A percentile compares a stretch with the other conserved stretches of the same genome.
phyloP scores from a whole-genome alignment of 1,140 invertebrate species.

The Drosophila prosaltans region DNA sequence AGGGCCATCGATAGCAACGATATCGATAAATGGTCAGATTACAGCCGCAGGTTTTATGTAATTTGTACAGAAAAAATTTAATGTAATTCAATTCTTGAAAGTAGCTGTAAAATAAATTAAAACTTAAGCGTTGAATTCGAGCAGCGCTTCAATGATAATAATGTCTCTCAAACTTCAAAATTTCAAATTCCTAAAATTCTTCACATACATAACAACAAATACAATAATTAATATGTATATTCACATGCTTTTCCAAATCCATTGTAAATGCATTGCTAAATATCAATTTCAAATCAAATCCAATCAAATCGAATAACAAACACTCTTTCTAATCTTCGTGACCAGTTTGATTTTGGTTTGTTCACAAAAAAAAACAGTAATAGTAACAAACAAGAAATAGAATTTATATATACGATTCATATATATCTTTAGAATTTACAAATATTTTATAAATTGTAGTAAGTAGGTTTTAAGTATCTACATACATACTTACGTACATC shows the following conservation, averaged over 20 bases:
- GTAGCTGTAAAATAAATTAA: slow-evolving; percentile 4
- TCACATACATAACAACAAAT: not conserved
- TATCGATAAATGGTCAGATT: not conserved
- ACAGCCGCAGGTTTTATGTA: not conserved
- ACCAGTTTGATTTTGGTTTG: slow-evolving; percentile 70
- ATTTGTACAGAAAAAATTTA: slow-evolving; percentile 3
- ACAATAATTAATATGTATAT: not conserved
- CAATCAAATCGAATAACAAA: slow-evolving; percentile 7
- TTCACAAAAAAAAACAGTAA: slow-evolving; percentile 50
- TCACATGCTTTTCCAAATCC: slow-evolving; percentile 6
- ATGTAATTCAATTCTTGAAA: slow-evolving; percentile 1
- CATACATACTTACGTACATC: not conserved
- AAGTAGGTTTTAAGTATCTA: slow-evolving; percentile 2
- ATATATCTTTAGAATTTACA: slow-evolving; percentile 1
- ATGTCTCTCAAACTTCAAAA: not conserved
- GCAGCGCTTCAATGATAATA: not conserved
- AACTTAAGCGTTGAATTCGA: slow-evolving; percentile 5
- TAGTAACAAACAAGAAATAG: not conserved
- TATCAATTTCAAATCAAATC: not conserved
- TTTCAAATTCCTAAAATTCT: not conserved
- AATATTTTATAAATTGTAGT: slow-evolving; percentile 4
- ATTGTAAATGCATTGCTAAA: slow-evolving; percentile 3
- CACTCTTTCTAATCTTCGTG: not conserved
- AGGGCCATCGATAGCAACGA: not conserved
- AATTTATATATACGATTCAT: not conserved